These are phyloP conservation scores for Lateolabrax maculatus DNA, from an alignment of 2,797 vertebrate species.

Conservation along the genomic window DNA sequence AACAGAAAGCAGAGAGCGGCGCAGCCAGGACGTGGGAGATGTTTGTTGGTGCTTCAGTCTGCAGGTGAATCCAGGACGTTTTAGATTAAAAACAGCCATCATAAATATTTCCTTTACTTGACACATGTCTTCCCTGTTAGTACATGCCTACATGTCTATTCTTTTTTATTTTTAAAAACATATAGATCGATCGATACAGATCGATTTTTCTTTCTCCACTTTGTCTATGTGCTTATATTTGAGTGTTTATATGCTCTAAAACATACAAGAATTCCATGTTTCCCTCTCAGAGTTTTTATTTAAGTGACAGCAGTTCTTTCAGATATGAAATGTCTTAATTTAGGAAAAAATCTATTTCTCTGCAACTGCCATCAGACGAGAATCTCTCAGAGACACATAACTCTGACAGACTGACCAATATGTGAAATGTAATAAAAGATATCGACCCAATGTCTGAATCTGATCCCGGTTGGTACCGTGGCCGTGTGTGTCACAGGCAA, in stretches of 20 bases:
- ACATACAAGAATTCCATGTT: background rate
- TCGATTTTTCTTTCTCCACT: background rate
- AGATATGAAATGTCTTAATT: background rate
- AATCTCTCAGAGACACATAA: background rate
- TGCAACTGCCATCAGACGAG: background rate
- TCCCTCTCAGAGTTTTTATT: background rate
- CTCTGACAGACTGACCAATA: background rate
- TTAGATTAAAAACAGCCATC: background rate
- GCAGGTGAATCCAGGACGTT: conserved; percentile 58
- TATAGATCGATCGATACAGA: too few relatives aligned
- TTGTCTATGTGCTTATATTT: background rate
- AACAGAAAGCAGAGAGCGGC: conserved; percentile 59
- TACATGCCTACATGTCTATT: rapidly evolving
- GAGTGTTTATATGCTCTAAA: background rate
- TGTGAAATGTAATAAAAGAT: conserved; percentile 19
- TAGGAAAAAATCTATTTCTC: conserved; percentile 5
- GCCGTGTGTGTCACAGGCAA: conserved; percentile 3
- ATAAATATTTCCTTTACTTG: background rate
- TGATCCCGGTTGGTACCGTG: background rate
- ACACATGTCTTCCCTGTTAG: background rate
- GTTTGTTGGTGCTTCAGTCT: conserved; percentile 24
- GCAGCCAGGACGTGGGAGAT: conserved; percentile 58
- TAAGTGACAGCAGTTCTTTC: background rate
- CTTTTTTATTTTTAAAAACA: background rate
- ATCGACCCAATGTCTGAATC: rapidly evolving